Evolutionary conservation across 2,113 vertebrate genomes (phyloP).

Genomic region (Thamnaconus septentrionalis): DNA sequence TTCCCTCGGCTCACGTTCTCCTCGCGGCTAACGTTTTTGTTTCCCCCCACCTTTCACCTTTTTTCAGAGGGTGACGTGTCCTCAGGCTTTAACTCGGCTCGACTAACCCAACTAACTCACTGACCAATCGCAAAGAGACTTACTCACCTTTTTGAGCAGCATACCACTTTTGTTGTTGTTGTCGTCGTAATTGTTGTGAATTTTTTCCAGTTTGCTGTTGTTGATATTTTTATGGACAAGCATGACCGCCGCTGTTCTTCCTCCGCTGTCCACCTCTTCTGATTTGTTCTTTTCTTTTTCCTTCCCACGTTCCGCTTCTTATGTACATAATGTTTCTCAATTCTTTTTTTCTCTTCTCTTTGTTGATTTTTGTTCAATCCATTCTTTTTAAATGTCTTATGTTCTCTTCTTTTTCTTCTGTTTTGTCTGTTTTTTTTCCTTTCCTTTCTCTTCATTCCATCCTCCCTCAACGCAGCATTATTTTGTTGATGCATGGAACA

Average conservation of each 20-base stretch:
- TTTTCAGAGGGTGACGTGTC: conserved; percentile 55
- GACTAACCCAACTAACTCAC: conserved; percentile 72
- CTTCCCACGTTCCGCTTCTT: conserved; percentile 71
- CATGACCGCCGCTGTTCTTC: conserved; percentile 74
- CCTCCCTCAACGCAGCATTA: conserved; percentile 93
- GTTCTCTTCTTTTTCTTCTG: conserved; percentile 78
- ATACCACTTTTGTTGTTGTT: conserved; percentile 22
- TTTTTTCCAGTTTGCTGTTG: conserved; percentile 58
- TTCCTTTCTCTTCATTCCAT: conserved; percentile 60
- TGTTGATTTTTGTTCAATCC: conserved; percentile 66
- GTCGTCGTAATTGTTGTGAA: conserved; percentile 53
- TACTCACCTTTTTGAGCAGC: conserved; percentile 49
- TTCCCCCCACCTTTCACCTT: conserved; percentile 2
- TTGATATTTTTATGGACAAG: conserved; percentile 69
- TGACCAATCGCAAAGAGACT: conserved; percentile 58
- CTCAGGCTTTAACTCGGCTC: conserved; percentile 44
- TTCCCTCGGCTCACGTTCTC: conserved; percentile 26
- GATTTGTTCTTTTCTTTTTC: conserved; percentile 30
- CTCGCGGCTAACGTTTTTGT: conserved; percentile 39
- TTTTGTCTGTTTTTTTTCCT: conserved; percentile 75
- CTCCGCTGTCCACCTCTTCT: conserved; percentile 63
- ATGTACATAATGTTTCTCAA: conserved; percentile 91
- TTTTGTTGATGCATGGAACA: conserved; percentile 99
- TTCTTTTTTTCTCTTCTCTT: conserved; percentile 94
- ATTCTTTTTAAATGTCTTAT: conserved; percentile 87